Evolutionary conservation across 2,888 invertebrate genomes (phyloP), one percentile per base, ranked within the genome.

Genomic region (Serrognathus titanus): DNA sequence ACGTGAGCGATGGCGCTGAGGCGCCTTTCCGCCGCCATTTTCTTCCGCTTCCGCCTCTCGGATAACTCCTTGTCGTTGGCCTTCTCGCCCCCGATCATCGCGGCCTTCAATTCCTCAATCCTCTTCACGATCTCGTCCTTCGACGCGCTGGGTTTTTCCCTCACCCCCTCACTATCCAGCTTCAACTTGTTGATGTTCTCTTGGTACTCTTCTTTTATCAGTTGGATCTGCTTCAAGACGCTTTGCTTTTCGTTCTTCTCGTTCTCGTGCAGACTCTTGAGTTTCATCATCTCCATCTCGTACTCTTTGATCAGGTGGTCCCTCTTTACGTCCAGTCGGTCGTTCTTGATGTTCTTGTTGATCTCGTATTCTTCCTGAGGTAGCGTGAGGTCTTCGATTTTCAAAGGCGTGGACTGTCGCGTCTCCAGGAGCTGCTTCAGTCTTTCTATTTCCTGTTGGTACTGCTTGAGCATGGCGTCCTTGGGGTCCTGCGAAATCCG

Each of bases 391-490:
- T 72, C 73, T 59, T 71, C 71, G n/a, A 71, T 62, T 62, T 67
- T 67, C 16, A 71, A 52, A 4, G 64, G 66, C 10, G 66, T 67
- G 1, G 57, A 54, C 46, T 64, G 64, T 16, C 66, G 64, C 11
- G 65, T 66, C 59, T 81, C 80, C n/a, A 87, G 70, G 46, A 86
- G 70, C 49, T 78, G 76, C 63, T 85, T 85, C 13, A 95, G 79
- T 65, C 87, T 80, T 48, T 87, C 80, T 51, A 95, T 90, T 77
- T 95, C 94, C 63, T 90, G 83, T 72, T 94, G 92, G 71, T 92
- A 94, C 70, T 94, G 86, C 8, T 91, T 77, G 8, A 95, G 76
- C 69, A 93, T 82, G 0, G 94, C 90, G 71, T 95, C 94, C 74
- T 94, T 94, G 0, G 94, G 94, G 73, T 95, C 94, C 74, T 75